Base-by-base conservation (phyloP, 2,888 invertebrate species). In the Spisula solida region DNA sequence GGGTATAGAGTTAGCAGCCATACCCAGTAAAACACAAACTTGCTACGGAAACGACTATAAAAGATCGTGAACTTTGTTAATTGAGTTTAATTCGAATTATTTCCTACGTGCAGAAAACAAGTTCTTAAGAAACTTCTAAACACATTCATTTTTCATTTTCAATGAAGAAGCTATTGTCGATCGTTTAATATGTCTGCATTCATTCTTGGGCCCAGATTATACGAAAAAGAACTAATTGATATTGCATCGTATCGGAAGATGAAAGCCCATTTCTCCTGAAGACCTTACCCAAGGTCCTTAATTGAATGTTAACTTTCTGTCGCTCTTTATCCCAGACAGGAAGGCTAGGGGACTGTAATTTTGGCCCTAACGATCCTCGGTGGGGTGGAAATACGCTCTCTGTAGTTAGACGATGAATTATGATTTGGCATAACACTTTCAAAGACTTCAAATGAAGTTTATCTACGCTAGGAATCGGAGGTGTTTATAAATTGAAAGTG, bases 401-500 rank as follows among this genome's bases (percentile, higher is more conserved):
- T 31, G 12, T 16, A 25, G 16, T 25, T 34, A 18, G 5, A 12
- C 5, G 14, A 34, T 34, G 75, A 34, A 12, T 31, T 75, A 14
- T 31, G 18, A 75, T 18, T 12, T 12, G 25, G 20, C 29, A 34
- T 70, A 31, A 18, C 1, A 75, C 75, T 75, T 75, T 75, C 75
- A 75, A 75, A 75, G 18, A 18, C 75, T 75, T 75, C 75, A 75
- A 75, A 75, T 75, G 70, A 31, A 34, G 10, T 4, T 75, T 31
- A 70, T 70, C 31, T 16, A 10, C 31, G 1, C 31, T 31, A 31
- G 31, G 6, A 66, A 66, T 66, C 60, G 10, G 25, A 25, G 25
- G 18, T 31, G 29, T 70, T 29, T 31, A 31, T 70, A 70, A 70
- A 75, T 75, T 34, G 75, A 75, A 75, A 75, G 75, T 75, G 75